Percentiles rank a stretch among this genome's conserved stretches.
Conservation (phyloP, 2,797 vertebrate genomes). For the Aplochiton taeniatus region DNA sequence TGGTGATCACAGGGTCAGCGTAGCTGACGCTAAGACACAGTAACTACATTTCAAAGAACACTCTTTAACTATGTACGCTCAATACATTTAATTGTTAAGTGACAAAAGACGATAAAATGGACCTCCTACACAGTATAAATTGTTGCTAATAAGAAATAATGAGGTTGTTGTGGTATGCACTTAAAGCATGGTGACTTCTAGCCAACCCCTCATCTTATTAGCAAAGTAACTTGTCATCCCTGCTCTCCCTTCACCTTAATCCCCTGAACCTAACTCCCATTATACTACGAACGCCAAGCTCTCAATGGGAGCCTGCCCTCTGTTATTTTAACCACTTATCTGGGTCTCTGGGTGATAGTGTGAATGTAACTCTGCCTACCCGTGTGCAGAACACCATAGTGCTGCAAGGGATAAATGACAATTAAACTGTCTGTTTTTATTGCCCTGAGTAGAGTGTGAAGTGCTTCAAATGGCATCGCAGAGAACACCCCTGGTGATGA, state of each 20-base stretch:
- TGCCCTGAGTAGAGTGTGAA: conserved; percentile 3
- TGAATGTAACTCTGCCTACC: conserved; percentile 20
- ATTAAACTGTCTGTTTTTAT: conserved; percentile 9
- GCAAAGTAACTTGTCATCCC: conserved; percentile 43
- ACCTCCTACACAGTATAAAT: not conserved
- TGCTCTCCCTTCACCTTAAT: conserved; percentile 14
- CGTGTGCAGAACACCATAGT: not conserved
- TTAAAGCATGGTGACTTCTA: conserved; percentile 38
- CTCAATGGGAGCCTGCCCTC: conserved; percentile 19
- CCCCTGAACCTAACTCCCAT: conserved; percentile 17
- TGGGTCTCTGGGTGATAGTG: conserved; percentile 42
- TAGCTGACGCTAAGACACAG: not conserved
- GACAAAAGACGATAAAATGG: not conserved
- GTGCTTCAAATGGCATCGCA: conserved; percentile 17
- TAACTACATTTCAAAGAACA: not conserved
- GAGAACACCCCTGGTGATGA: conserved; percentile 21
- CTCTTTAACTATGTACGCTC: too few species aligned
- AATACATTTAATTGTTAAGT: not conserved
- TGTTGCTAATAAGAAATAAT: conserved; percentile 7
- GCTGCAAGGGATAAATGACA: not conserved
- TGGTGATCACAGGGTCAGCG: not conserved
- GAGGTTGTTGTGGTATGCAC: conserved; percentile 15
- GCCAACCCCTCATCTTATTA: conserved; percentile 29
- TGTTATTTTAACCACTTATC: conserved; percentile 48
- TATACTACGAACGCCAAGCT: conserved; percentile 39